Conservation (phyloP, 2,797 vertebrate genomes). For the Galaxias olidus region DNA sequence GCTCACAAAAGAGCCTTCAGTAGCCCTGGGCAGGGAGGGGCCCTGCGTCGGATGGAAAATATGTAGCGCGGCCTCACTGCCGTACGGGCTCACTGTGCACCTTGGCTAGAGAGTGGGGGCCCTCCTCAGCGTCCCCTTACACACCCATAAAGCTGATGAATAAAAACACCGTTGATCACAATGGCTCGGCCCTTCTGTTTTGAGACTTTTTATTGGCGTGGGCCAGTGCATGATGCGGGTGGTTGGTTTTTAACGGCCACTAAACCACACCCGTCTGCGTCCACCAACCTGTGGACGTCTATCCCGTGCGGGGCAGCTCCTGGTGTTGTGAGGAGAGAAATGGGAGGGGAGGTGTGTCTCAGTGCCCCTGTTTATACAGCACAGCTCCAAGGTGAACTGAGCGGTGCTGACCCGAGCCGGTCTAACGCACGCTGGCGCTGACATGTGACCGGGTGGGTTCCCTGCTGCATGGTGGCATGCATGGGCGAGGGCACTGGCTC, state of each 20-base stretch:
- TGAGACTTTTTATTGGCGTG: conserved; percentile 35
- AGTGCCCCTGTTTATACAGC: no score
- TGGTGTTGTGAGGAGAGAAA: no score
- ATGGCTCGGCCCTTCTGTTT: conserved; percentile 39
- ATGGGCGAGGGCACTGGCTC: no score
- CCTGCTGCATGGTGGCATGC: no score
- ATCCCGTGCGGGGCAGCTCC: neutral
- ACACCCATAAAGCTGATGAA: conserved; percentile 56
- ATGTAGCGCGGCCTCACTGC: conserved; percentile 55
- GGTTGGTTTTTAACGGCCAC: conserved; percentile 38
- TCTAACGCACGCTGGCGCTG: no score
- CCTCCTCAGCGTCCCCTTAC: conserved; percentile 47
- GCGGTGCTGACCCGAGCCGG: no score
- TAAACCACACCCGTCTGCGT: conserved; percentile 61
- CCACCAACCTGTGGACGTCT: conserved; percentile 50
- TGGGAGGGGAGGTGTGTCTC: no score
- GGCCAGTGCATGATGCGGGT: conserved; percentile 32
- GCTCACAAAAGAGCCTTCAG: conserved; percentile 73
- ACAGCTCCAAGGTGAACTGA: no score
- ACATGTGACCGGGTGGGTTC: no score
- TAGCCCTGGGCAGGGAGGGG: conserved; percentile 47
- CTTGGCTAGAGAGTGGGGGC: conserved; percentile 43
- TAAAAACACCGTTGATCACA: conserved; percentile 67
- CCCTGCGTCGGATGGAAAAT: conserved; percentile 65
- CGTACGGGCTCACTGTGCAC: conserved; percentile 14